A percentile compares a stretch with the other conserved stretches of the same genome.
These are phyloP conservation scores for Hylaea fasciaria DNA, from an alignment of 2,888 invertebrate genomes.

Conservation along the genomic window DNA sequence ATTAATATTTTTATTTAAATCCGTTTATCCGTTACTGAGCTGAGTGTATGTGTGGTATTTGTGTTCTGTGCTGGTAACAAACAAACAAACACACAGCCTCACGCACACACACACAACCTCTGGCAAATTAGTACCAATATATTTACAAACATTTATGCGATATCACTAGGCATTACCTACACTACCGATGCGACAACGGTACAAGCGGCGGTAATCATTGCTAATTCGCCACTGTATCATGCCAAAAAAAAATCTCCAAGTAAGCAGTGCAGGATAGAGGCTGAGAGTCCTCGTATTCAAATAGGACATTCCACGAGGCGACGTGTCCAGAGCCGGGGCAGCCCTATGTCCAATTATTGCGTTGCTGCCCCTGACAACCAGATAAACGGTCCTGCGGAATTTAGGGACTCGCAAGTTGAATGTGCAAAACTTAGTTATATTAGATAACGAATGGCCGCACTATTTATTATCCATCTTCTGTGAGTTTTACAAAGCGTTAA, in stretches of 20 bases:
- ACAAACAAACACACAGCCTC: too few relatives aligned
- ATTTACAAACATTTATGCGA: too few relatives aligned
- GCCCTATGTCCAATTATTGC: constrained; percentile 41
- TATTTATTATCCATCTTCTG: not conserved
- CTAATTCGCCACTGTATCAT: too few relatives aligned
- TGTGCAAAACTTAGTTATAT: constrained; percentile 7
- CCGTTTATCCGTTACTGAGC: too few relatives aligned
- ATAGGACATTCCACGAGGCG: constrained; percentile 32
- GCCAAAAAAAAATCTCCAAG: not conserved
- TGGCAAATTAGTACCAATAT: too few relatives aligned
- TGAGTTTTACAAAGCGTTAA: not conserved
- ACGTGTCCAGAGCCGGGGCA: constrained; percentile 32
- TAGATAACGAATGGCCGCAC: not conserved
- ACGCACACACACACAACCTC: too few relatives aligned
- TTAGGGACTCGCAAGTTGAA: constrained; percentile 13
- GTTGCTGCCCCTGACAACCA: constrained; percentile 22
- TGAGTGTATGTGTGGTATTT: too few relatives aligned
- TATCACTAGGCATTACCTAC: too few relatives aligned
- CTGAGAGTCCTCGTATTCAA: constrained; percentile 17
- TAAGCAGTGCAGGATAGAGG: not conserved
- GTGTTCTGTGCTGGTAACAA: too few relatives aligned
- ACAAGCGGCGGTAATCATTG: too few relatives aligned
- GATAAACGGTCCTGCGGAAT: constrained; percentile 20
- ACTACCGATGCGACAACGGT: too few relatives aligned
- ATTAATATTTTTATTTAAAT: too few relatives aligned